Base-by-base conservation (phyloP, 2,888 invertebrate species). In the Periphyllus acericola region DNA sequence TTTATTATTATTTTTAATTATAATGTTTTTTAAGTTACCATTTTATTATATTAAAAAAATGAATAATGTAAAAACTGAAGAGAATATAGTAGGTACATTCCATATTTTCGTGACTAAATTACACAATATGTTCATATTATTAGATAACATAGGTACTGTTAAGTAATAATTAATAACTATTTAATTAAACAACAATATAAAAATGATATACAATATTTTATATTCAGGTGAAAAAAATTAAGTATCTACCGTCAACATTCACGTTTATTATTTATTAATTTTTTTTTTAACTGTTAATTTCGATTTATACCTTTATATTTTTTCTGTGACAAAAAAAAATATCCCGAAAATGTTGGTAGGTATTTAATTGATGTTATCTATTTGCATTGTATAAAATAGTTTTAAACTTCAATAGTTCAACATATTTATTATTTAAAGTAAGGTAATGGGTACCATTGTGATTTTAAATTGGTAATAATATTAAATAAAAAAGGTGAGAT, bases 11-110 rank as follows among this genome's bases (percentile, higher is more conserved):
- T 68, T 19, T 72, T 40, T 68, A 66, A 80, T 68, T 71, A 46
- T 76, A 46, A 76, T 78, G 21, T 60, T 81, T 40, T 46, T 81
- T 46, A 5, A 81, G 68, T 81, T 81, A 81, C 81, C 81, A 81
- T 81, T 81, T 68, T 68, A 46, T 46, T 40, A 60, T 46, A 52
- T 55, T 55, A 60, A 21, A 36, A 36, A 80, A 36, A 80, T 60
- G 8, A 60, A 79, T 79, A 60, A 1, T 80, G 40, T 81, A 40
- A 81, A 81, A 19, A 68, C n/a, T 68, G 36, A 32, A 21, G 29
- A 81, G 46, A 81, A 68, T 68, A 80, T 36, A n/a, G 36, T n/a
- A n/a, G n/a, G n/a, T 32, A 46, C 68, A 81, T 81, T 81, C 81
- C 81, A 81, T 46, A 68, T 81, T n/a, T 81, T 21, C 29, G 21